Evolutionary conservation across 2,888 invertebrate genomes (phyloP).

Genomic region (Molorchus minor): DNA sequence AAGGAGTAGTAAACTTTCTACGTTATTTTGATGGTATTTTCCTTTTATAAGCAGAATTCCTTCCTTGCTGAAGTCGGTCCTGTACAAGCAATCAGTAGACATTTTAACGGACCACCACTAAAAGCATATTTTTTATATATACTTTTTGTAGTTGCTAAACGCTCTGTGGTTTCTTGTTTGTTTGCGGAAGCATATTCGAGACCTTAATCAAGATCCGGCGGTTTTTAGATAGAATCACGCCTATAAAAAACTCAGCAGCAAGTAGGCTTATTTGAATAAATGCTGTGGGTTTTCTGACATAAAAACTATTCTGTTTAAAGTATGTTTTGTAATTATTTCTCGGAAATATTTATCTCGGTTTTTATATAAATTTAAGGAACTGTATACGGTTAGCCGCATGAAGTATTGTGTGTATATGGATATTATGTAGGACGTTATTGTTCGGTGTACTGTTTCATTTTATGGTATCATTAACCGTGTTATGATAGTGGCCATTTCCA

Average conservation of each 20-base stretch:
- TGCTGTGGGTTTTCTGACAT: slow-evolving; percentile 13
- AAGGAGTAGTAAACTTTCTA: too few species aligned
- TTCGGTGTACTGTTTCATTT: too few species aligned
- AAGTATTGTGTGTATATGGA: background rate
- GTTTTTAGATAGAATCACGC: slow-evolving; percentile 12
- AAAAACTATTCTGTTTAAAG: slow-evolving; percentile 6
- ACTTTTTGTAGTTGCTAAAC: slow-evolving; percentile 4
- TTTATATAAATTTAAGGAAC: slow-evolving; percentile 8
- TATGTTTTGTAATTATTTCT: slow-evolving; percentile 15
- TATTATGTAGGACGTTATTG: slow-evolving; percentile 3
- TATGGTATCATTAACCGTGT: too few species aligned
- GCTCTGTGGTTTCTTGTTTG: slow-evolving; percentile 7
- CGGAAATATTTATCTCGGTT: slow-evolving; percentile 15
- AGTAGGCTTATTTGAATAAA: slow-evolving; percentile 22
- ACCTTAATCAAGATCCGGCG: slow-evolving; percentile 13
- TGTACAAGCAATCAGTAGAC: background rate
- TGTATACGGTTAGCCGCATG: background rate
- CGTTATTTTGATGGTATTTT: too few species aligned
- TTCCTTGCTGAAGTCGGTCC: too few species aligned
- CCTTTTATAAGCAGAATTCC: too few species aligned
- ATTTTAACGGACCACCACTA: slow-evolving; percentile 16
- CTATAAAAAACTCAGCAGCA: slow-evolving; percentile 18
- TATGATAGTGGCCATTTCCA: too few species aligned
- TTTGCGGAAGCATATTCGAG: slow-evolving; percentile 19
- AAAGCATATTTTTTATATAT: slow-evolving; percentile 1